phyloP scores from a whole-genome alignment of 2,888 invertebrate species.

The Apodemia mormo region DNA sequence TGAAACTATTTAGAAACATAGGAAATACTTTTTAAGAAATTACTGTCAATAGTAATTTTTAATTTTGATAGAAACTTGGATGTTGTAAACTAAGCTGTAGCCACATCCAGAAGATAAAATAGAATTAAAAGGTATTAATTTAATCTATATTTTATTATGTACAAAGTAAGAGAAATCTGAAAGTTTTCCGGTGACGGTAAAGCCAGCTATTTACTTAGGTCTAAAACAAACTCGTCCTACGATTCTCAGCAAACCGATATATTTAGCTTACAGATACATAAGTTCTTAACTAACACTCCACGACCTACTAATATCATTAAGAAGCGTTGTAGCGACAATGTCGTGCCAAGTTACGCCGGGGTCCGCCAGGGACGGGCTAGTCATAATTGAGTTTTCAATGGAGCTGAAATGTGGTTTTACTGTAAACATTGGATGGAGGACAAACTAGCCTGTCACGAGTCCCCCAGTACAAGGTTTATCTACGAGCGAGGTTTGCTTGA shows the following conservation, averaged over 20 bases:
- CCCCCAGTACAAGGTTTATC: slow-evolving; percentile 37
- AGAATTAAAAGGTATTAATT: too few species aligned
- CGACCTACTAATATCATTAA: slow-evolving; percentile 51
- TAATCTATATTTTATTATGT: not conserved
- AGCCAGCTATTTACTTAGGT: slow-evolving; percentile 25
- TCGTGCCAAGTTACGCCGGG: slow-evolving; percentile 42
- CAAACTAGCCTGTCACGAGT: slow-evolving; percentile 45
- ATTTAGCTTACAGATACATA: slow-evolving; percentile 43
- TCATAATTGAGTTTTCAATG: slow-evolving; percentile 69
- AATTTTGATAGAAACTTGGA: too few species aligned
- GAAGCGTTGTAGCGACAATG: slow-evolving; percentile 45
- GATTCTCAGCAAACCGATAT: slow-evolving; percentile 34
- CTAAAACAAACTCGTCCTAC: slow-evolving; percentile 24
- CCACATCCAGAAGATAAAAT: too few species aligned
- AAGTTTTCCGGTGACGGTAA: not conserved
- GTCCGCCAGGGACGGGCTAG: slow-evolving; percentile 40
- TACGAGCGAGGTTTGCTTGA: slow-evolving; percentile 40
- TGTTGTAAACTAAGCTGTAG: too few species aligned
- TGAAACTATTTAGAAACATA: too few species aligned
- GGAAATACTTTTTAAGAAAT: too few species aligned
- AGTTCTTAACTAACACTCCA: slow-evolving; percentile 42
- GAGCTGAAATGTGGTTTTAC: slow-evolving; percentile 61
- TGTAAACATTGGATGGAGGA: slow-evolving; percentile 51
- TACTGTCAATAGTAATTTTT: too few species aligned
- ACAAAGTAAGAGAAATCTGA: not conserved